Percentiles rank a stretch among this genome's conserved stretches.
phyloP scores from a whole-genome alignment of 1,140 invertebrate species.

The Cecropterus lyciades region DNA sequence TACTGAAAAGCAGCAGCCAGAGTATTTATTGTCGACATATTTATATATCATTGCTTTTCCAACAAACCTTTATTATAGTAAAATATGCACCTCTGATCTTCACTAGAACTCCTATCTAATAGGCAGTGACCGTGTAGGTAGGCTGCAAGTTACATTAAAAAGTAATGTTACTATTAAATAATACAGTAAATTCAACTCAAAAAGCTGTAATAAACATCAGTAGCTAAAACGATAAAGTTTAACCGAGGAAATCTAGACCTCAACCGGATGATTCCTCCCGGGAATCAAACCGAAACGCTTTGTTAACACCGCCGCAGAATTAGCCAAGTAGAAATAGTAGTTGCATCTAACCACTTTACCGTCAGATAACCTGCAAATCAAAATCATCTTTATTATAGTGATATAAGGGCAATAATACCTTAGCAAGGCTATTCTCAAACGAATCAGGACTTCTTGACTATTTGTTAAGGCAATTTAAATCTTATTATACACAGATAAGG shows the following conservation, averaged over 20 bases:
- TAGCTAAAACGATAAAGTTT: no score
- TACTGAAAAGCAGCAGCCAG: no score
- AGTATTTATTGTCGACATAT: no score
- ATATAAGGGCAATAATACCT: background rate
- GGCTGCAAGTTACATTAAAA: no score
- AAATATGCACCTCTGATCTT: no score
- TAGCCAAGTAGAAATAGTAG: conserved; percentile 15
- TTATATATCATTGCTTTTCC: no score
- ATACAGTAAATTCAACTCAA: no score
- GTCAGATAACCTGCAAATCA: background rate
- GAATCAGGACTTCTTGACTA: background rate
- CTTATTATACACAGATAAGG: background rate
- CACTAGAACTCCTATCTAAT: no score
- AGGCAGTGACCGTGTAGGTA: no score
- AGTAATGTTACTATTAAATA: no score
- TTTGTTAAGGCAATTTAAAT: background rate
- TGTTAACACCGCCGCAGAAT: conserved; percentile 31
- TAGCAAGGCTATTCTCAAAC: background rate
- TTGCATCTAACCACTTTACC: conserved; percentile 15
- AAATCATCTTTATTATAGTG: background rate
- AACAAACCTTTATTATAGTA: no score
- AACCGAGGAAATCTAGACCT: background rate
- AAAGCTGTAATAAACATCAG: background rate
- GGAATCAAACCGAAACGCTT: conserved; percentile 24
- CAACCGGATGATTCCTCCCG: conserved; percentile 7